phyloP scores from a whole-genome alignment of 2,113 vertebrate genomes.

The Piaya cayana region DNA sequence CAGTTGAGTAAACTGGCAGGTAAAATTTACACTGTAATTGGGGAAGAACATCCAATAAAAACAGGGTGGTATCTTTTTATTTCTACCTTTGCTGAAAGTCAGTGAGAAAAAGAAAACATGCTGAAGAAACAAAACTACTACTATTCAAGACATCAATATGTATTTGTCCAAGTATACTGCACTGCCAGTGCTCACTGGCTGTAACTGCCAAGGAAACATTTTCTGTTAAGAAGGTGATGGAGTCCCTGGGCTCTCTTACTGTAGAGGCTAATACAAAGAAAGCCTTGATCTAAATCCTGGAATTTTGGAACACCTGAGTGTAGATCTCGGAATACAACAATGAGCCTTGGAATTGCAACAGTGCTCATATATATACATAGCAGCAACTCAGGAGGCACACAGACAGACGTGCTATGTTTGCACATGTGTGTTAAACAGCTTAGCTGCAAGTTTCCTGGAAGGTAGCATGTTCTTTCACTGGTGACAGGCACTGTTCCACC shows the following conservation, averaged over 20 bases:
- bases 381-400: not conserved
- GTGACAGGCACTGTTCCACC: not conserved
- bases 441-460: not conserved
- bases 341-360: not conserved
- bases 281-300: not conserved
- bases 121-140: slow-evolving; percentile 30
- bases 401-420: not conserved
- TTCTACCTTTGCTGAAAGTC: slow-evolving; percentile 8
- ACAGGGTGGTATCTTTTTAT: not conserved
- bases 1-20: not conserved
- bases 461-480: not conserved
- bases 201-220: slow-evolving; percentile 19
- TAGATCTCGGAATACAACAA: not conserved
- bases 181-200: not conserved
- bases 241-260: not conserved
- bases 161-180: slow-evolving; percentile 25
- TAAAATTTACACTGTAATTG: not conserved
- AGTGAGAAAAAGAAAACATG: slow-evolving; percentile 10
- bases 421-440: not conserved
- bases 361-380: not conserved
- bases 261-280: not conserved
- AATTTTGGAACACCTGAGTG: not conserved
- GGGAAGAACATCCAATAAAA: slow-evolving; percentile 16
- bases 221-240: not conserved
- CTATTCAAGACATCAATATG: slow-evolving; percentile 10